Evolutionary conservation across 2,113 vertebrate genomes (phyloP), one percentile per base, ranked within the genome.

Genomic region (Thamnophis sirtalis): DNA sequence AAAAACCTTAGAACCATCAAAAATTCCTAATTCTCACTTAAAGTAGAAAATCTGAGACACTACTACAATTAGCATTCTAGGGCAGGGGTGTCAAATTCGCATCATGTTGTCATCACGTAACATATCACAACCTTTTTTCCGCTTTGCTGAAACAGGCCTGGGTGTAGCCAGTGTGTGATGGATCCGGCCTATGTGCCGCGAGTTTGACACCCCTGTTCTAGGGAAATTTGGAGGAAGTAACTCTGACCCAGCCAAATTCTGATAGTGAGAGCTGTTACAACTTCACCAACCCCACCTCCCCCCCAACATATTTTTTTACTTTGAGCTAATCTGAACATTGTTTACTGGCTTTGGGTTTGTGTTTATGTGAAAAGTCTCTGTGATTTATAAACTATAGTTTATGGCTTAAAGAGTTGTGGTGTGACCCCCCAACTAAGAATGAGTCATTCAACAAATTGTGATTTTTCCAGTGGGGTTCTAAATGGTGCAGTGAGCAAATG

Each of bases 71-170:
- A 43, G 73, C 73, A 43, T 43, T 80, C 33, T 80, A 80, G 17
- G 73, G 33, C 58, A 60, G 24, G 58, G 58, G 58, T 60, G 9
- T 60, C 58, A 10, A 60, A 60, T 24, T 26, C 8, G 3, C 24
- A 0, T 60, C 58, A 60, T 3, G 9, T 1, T 1, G 1, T 0
- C 1, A 1, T 60, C 58, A 60, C 1, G 0, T 60, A 24, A 60
- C 7, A 0, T 58, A 58, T 58, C 56, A 9, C 0, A 1, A 58
- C 22, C 26, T 58, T 26, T n/a, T 58, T 58, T 0, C 56, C 56
- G 2, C 7, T 58, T 58, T 8, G 8, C 22, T 24, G 24, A 58
- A 58, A 21, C 3, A 3, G 56, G 56, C 2, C 0, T 58, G 22
- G 56, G 56, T 1, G 0, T 58, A 22, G 24, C 56, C 56, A 58